Base-by-base conservation (phyloP, 2,797 vertebrate genomes). In the Bradypodion pumilum region DNA sequence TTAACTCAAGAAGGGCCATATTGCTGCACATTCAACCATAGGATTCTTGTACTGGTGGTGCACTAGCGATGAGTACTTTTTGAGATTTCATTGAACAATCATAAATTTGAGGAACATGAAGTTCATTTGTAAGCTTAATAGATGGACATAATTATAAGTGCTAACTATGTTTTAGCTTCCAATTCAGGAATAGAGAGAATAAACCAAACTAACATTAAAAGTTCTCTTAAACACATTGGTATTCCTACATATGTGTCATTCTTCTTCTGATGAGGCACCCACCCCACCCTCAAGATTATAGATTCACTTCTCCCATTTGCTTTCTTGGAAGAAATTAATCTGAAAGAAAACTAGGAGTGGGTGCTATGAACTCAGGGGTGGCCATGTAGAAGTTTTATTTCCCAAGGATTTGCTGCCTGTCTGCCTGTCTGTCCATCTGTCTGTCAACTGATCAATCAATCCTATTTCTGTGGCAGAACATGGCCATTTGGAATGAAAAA, bases 401-500 rank as follows among this genome's bases (percentile, higher is more conserved):
- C 59, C 60, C 59, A 75, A 49, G 84, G 60, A 69, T 81, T 81
- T 59, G 46, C 40, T 76, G 68, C 25, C n/a, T n/a, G 60, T 60
- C 49, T 27, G 19, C 66, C 52, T 73, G 29, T 74, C 69, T 49
- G 7, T 49, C 46, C 49, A 12, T 49, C 46, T 12, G 13, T 12
- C 46, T 80, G 13, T 70, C 66, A 8, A 10, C 10, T 10, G 44
- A 10, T 46, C 10, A 12, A 12, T 49, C 46, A 12, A 49, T 5
- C 46, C 7, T 9, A 66, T n/a, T 85, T 74, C 59, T 16, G 59
- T 52, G 40, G 60, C 78, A 85, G 78, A 69, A 81, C 37, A 81
- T 52, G 63, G 72, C 73, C 25, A 85, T 85, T 85, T 76, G 78
- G 72, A 76, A 70, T 37, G 63, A 74, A 40, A 42, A 81, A n/a